phyloP scores from a whole-genome alignment of 1,140 invertebrate species.

The Sesamia nonagrioides region DNA sequence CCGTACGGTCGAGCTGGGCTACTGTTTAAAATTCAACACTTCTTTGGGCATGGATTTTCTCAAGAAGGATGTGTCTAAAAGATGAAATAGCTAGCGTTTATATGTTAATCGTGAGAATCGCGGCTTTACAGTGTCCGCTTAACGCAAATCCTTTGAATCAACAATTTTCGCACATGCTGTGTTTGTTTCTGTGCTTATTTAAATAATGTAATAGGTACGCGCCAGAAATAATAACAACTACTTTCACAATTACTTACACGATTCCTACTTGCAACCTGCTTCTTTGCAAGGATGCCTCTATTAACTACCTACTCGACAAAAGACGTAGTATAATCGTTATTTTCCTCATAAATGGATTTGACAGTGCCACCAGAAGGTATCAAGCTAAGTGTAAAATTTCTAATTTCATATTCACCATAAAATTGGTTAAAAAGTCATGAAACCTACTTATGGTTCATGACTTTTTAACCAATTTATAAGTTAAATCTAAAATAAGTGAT shows the following conservation, averaged over 20 bases:
- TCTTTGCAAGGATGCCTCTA: neutral
- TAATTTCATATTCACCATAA: too few relatives aligned
- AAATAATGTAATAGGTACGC: neutral
- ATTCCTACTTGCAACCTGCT: neutral
- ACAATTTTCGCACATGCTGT: slow-evolving; percentile 12
- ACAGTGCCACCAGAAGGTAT: too few relatives aligned
- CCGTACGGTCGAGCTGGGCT: neutral
- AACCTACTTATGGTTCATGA: too few relatives aligned
- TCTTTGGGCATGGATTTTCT: slow-evolving; percentile 41
- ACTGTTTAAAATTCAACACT: slow-evolving; percentile 53
- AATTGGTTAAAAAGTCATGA: too few relatives aligned
- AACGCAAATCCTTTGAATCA: slow-evolving; percentile 25
- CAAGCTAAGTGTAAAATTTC: too few relatives aligned
- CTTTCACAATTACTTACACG: neutral
- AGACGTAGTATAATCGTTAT: too few relatives aligned
- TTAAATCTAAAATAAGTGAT: too few relatives aligned
- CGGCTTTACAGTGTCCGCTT: neutral
- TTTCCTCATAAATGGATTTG: too few relatives aligned
- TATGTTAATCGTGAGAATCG: slow-evolving; percentile 54
- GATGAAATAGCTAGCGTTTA: slow-evolving; percentile 53
- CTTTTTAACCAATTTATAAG: too few relatives aligned
- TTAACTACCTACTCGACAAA: neutral
- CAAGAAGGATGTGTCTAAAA: slow-evolving; percentile 51
- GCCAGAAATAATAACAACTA: slow-evolving; percentile 5
- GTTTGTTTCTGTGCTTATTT: neutral